Evolutionary conservation across 2,797 vertebrate genomes (phyloP), one percentile per base, ranked within the genome.

Genomic region (Phalanger gymnotis): DNA sequence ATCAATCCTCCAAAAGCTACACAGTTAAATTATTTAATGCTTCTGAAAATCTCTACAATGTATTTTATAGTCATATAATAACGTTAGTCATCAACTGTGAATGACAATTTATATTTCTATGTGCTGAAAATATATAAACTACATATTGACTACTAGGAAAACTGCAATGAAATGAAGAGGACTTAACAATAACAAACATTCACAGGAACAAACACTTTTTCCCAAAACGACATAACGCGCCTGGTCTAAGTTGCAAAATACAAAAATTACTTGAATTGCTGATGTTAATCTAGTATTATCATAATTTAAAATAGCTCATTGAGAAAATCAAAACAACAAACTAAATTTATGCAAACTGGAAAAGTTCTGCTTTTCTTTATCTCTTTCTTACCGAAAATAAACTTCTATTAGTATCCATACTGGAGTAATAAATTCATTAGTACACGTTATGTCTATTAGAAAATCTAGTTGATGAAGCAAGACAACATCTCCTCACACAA

Each of bases 401-500:
- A 57, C 91, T 54, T 95, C 96, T 90, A 90, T 92, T 96, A 90
- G 27, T 92, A 40, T 54, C 91, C 56, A 2, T 40, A 1, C 51
- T 28, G 13, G 5, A 94, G 95, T 92, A 91, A 95, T 73, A 93
- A 89, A 96, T 92, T 54, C 56, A 91, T 58, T 92, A 55, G 51
- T 31, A 94, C 95, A 54, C 55, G 52, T 94, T 93, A 96, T 92
- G 40, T 61, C 93, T 92, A 92, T 27, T 1, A 12, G 96, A 94
- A 97, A 95, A 94, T 61, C 97, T 96, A 90, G 54, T 89, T 96
- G 91, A 94, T 94, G 93, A 93, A 58, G 53, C 34, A 96, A 92
- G 94, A 93, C 0, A 53, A 91, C 25, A 27, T 96, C 97, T 97
- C 97, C 97, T 58, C 91, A n/a, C 91, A 90, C 40, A 25, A 61